Base-by-base conservation (phyloP, 2,888 invertebrate genomes). In the Macrophya annulata region DNA sequence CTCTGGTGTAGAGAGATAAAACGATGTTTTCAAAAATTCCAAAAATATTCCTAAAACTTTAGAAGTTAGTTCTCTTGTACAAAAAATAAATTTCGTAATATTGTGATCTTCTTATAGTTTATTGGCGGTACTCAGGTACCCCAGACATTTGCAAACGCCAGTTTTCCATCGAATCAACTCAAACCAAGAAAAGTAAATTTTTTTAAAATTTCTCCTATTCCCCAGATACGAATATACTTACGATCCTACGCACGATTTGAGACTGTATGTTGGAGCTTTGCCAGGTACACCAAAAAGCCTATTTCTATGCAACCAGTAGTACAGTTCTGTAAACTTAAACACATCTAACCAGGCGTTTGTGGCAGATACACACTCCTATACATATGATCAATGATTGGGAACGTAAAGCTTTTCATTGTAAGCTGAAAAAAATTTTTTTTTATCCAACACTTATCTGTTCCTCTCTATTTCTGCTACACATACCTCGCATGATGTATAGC, bases 201-300 rank as follows among this genome's bases (percentile, higher is more conserved):
- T 77, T 77, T 55, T 51, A 21, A 62, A 62, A 81, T 59, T 81
- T n/a, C 59, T 55, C 55, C 0, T 17, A 59, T 43, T 25, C 40
- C 40, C 21, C 81, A 81, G 40, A 81, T 51, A 62, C n/a, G 81
- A 81, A 62, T 43, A 43, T 21, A 51, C 51, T 59, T 81, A 62
- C 43, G 51, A 81, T 81, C 81, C 81, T 62, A 81, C 81, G 59
- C 81, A 81, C 81, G 81, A 81, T 43, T 81, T 43, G 81, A 51
- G 43, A 43, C 62, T 43, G 81, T 21, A 12, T 21, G 62, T 4
- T 81, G 81, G 81, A 81, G 81, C 62, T 81, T 25, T 43, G 81
- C 81, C 81, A 81, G 43, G 31, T 12, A 12, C 62, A 12, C 62
- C 37, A 12, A 62, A 79, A 62, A 40, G 81, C 81, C 81, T 81